These are phyloP conservation scores for Desmophyllum pertusum DNA, from an alignment of 92 coral and sea anemone species.

Conservation along the genomic window DNA sequence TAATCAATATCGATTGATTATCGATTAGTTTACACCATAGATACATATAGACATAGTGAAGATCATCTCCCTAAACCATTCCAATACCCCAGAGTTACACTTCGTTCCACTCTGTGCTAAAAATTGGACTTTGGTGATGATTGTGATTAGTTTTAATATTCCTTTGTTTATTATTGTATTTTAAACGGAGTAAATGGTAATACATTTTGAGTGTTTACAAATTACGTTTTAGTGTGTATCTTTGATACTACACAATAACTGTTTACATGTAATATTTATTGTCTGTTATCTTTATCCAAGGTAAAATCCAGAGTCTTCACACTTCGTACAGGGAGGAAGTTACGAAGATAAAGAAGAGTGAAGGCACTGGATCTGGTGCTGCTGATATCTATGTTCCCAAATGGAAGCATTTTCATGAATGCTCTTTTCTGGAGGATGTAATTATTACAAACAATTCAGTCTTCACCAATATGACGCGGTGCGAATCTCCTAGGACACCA, in stretches of 20 bases:
- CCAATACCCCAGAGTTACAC: no score
- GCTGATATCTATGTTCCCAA: slow-evolving; percentile 55
- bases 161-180: background rate
- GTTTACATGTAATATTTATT: no score
- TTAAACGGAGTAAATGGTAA: background rate
- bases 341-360: slow-evolving; percentile 54
- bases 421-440: slow-evolving; percentile 62
- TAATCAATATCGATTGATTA: no score
- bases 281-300: slow-evolving; percentile 22
- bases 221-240: no score
- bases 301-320: slow-evolving; percentile 68
- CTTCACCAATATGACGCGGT: slow-evolving; percentile 37
- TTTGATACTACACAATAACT: no score
- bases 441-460: slow-evolving; percentile 50
- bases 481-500: no score
- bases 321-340: slow-evolving; percentile 67
- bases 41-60: no score
- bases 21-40: no score
- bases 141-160: no score
- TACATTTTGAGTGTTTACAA: background rate
- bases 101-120: no score
- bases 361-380: slow-evolving; percentile 66
- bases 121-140: no score
- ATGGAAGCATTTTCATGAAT: slow-evolving; percentile 60
- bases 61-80: no score